Base-by-base conservation (phyloP, 2,797 vertebrate genomes). In the Oophaga sylvatica region DNA sequence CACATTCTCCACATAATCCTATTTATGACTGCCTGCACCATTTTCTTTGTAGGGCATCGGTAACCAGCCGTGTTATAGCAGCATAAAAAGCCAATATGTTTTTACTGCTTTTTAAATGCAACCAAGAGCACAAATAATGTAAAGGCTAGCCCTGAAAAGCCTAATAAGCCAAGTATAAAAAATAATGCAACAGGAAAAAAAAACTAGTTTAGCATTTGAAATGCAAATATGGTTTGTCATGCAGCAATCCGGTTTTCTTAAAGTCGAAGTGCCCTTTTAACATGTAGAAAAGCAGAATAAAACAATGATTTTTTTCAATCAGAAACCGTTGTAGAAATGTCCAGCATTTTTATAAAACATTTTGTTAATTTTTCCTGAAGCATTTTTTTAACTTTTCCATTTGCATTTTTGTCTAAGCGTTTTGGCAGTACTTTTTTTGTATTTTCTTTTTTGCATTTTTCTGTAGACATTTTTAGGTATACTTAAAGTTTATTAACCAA, bases 1-100 rank as follows among this genome's bases (percentile, higher is more conserved):
- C 71, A 75, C 22, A 75, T 48, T 48, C 71, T 73, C 35, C 41
- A 73, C 70, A 73, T 73, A 73, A 73, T 73, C 35, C 41, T 48
- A 48, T 48, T 73, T 73, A 73, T 73, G 35, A 73, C 41, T 73
- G 70, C 5, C 70, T 15, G 17, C 41, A 22, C 71, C 71, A 75
- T 53, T 75, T 22, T 75, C 45, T 75, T 71, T 71, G 29, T 70
- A 70, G 31, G 68, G 17, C 68, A 71, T 71, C 35, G 45, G 45
- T 75, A 75, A 22, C 71, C 41, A 12, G 71, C 70, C 35, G 35
- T 20, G 19, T 20, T 45, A 73, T 41, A 45, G 26, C 20, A 73
- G 70, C 17, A 48, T 45, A 73, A 17, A 75, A 75, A 75, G 22
- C 20, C 71, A 45, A 53, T 48, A 53, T 48, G 19, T 71, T 41